Evolutionary conservation across 2,797 vertebrate genomes (phyloP), one percentile per base, ranked within the genome.

Genomic region (Diplodus sargus): DNA sequence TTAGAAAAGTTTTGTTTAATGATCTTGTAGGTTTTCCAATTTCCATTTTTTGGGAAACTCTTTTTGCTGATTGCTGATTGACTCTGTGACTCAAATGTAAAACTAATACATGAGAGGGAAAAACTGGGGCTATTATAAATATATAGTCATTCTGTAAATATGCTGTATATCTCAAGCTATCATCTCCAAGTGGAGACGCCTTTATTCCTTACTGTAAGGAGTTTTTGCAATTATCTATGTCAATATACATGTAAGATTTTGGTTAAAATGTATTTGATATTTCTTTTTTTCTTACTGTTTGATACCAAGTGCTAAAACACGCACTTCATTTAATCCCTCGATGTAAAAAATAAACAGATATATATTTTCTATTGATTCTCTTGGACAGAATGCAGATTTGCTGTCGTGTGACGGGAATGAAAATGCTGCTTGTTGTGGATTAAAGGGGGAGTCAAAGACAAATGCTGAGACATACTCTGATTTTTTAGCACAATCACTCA

Each of bases 401-500:
- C 16, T 30, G 22, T 78, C 30, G 53, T 84, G 62, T 67, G 39
- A 66, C 1, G 51, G 43, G 14, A 53, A 82, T 69, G 18, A 76
- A 28, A 71, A 78, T 78, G 28, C 49, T 64, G 60, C 84, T 73
- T 70, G 42, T 70, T 74, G 68, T 77, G 86, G 87, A 92, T 90
- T 92, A 92, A 89, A 90, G 63, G 25, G 47, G 47, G 62, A 71
- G 72, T 67, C 70, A 84, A 82, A 87, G 81, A 83, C 42, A 65
- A 89, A 91, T 47, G 83, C 80, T 88, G 79, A 92, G 85, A 91
- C 85, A 89, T 78, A 45, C 63, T 83, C 34, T 1, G 67, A 53
- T 89, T 88, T 70, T 91, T 90, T 70, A 76, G 80, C 75, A 91
- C 89, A 91, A 91, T 90, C 85, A 87, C 79, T 67, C 82, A 86